phyloP scores from a whole-genome alignment of 2,113 vertebrate species.

The Nasalis larvatus region DNA sequence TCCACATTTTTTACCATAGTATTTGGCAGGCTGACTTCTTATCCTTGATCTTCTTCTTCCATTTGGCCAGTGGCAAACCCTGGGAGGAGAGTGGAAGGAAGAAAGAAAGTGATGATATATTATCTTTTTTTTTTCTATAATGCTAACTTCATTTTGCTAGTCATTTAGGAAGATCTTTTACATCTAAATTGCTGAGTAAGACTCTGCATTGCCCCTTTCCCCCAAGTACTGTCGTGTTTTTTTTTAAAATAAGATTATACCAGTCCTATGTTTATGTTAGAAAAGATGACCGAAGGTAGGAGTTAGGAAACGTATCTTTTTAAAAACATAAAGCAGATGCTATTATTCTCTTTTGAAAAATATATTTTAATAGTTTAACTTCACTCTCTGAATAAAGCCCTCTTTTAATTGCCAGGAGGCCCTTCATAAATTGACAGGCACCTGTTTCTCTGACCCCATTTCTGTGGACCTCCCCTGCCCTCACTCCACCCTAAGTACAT shows the following conservation, averaged over 20 bases:
- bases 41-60: neutral
- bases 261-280: neutral
- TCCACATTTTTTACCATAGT: neutral
- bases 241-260: neutral
- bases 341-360: neutral
- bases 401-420: neutral
- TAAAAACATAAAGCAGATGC: neutral
- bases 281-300: neutral
- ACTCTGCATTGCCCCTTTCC: neutral
- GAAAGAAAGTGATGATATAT: neutral
- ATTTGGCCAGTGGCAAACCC: neutral
- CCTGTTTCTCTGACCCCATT: neutral
- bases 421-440: neutral
- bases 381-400: neutral
- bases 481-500: neutral
- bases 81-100: neutral
- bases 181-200: neutral
- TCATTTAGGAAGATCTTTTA: neutral
- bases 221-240: neutral
- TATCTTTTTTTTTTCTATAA: neutral
- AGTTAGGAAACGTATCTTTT: neutral
- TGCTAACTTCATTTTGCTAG: neutral
- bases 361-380: neutral
- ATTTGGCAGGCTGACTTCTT: neutral
- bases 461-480: rapidly evolving